Evolutionary conservation across 1,140 invertebrate species (phyloP).

Genomic region (Grapholita molesta): DNA sequence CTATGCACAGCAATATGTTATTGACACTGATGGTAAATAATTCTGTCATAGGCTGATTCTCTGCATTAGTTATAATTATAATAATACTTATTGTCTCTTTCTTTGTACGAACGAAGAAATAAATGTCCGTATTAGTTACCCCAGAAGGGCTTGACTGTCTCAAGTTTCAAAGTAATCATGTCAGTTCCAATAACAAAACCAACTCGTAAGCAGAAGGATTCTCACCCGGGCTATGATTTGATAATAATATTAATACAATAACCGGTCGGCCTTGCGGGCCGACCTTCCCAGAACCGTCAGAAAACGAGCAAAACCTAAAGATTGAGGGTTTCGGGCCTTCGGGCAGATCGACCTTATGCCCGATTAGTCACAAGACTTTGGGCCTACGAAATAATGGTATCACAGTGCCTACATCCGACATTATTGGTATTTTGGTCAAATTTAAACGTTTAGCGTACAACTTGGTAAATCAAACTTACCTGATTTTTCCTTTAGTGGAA

Average conservation of each 20-base stretch:
- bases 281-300: constrained; percentile 50
- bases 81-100: too few relatives aligned
- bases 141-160: background rate
- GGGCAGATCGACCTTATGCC: background rate
- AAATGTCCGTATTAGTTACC: background rate
- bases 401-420: too few relatives aligned
- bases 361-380: background rate
- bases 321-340: background rate
- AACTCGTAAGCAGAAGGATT: background rate
- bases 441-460: too few relatives aligned
- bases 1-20: too few relatives aligned
- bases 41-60: too few relatives aligned
- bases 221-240: background rate
- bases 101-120: too few relatives aligned
- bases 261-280: constrained; percentile 47
- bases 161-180: background rate
- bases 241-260: constrained; percentile 19
- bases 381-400: background rate
- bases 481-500: too few relatives aligned
- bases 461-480: too few relatives aligned
- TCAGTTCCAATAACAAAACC: background rate
- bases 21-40: too few relatives aligned
- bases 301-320: constrained; percentile 1
- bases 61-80: too few relatives aligned
- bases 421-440: too few relatives aligned